Evolutionary conservation across 2,888 invertebrate species (phyloP).

Genomic region (Synanthedon tipuliformis): DNA sequence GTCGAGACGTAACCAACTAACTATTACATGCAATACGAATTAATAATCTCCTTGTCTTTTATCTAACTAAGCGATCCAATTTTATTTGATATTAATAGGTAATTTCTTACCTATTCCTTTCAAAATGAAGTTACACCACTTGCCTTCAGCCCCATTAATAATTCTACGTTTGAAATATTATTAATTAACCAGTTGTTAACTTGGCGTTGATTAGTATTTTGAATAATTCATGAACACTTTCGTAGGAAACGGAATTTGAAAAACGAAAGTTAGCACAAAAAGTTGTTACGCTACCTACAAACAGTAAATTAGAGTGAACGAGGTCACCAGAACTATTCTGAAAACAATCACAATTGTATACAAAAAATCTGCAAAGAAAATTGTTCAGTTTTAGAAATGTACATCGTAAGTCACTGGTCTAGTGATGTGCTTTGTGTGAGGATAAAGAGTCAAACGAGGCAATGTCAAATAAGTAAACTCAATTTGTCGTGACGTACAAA

Average conservation of each 20-base stretch:
- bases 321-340: neutral
- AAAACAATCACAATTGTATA: neutral
- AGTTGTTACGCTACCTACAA: neutral
- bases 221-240: neutral
- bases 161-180: no score
- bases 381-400: neutral
- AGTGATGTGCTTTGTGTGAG: neutral
- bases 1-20: no score
- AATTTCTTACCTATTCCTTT: no score
- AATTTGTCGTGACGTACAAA: no score
- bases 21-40: no score
- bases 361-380: neutral
- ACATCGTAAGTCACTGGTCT: neutral
- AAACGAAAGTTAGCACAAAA: neutral
- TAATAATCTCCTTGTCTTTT: no score
- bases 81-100: no score
- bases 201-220: neutral
- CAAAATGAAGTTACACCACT: no score
- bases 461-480: no score
- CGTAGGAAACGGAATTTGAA: neutral
- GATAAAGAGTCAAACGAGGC: neutral
- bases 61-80: no score
- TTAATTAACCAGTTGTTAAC: no score
- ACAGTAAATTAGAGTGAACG: neutral
- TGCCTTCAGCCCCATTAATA: no score